A percentile compares a stretch with the other conserved stretches of the same genome.
Evolutionary conservation across 1,140 invertebrate species (phyloP).

Genomic region (Rhynchophorus ferrugineus): DNA sequence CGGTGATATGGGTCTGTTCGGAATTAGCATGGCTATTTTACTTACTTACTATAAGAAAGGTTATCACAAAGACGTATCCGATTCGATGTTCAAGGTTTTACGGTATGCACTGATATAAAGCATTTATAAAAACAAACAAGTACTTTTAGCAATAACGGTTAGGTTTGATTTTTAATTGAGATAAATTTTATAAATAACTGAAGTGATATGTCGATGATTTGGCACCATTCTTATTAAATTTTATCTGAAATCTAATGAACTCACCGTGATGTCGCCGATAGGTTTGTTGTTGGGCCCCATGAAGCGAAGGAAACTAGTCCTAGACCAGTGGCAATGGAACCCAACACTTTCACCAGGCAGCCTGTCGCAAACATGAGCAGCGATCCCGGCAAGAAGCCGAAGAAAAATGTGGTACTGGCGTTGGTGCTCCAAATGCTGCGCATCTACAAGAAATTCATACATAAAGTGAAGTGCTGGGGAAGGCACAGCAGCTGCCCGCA

Average conservation of each 20-base stretch:
- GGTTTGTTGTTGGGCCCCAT: conserved; percentile 55
- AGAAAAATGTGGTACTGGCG: conserved; percentile 37
- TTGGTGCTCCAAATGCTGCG: conserved; percentile 42
- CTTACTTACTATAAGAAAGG: conserved; percentile 52
- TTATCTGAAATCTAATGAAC: too few species aligned
- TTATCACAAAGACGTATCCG: conserved; percentile 42
- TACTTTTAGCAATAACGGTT: too few species aligned
- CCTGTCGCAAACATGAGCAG: conserved; percentile 21
- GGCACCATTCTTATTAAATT: too few species aligned
- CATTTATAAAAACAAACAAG: too few species aligned
- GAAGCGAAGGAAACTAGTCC: conserved; percentile 45
- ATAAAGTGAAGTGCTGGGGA: conserved; percentile 44
- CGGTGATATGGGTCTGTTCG: conserved; percentile 62
- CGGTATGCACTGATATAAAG: conserved; percentile 39
- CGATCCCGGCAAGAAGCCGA: conserved; percentile 4
- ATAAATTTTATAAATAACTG: too few species aligned
- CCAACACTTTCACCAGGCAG: conserved; percentile 30
- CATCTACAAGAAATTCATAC: conserved; percentile 44
- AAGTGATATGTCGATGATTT: too few species aligned
- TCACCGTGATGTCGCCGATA: too few species aligned
- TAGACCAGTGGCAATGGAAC: conserved; percentile 22
- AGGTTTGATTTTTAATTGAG: too few species aligned
- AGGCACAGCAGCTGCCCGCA: conserved; percentile 54
- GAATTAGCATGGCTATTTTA: conserved; percentile 49
- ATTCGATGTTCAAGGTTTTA: conserved; percentile 58